phyloP scores from a whole-genome alignment of 37 sponge, comb jelly and placozoan genomes.

The Cliona cf. orientalis region DNA sequence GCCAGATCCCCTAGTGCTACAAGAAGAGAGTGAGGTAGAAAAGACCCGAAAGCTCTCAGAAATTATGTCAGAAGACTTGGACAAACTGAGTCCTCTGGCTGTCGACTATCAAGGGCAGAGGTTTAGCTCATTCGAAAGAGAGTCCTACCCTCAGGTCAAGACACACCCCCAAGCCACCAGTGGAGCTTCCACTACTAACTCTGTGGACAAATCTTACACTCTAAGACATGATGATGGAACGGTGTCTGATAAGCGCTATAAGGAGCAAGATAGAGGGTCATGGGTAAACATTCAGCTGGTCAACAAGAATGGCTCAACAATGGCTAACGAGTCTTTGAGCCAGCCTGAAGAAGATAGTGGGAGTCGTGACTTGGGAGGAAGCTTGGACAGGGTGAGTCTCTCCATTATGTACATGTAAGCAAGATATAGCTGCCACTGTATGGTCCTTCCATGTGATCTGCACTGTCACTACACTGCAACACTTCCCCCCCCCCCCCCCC shows the following conservation, averaged over 20 bases:
- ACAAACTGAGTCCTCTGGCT: conserved; percentile 30
- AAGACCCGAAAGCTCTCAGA: conserved; percentile 10
- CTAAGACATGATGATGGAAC: neutral
- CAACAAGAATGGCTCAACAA: neutral
- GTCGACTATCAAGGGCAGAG: conserved; percentile 4
- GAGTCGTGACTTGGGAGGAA: conserved; percentile 2
- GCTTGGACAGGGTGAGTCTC: conserved; percentile 39
- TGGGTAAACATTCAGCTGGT: conserved; percentile 31
- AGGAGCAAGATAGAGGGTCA: conserved; percentile 12
- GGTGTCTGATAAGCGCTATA: neutral
- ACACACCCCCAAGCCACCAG: neutral
- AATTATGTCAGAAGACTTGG: conserved; percentile 3
- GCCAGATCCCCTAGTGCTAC: no score
- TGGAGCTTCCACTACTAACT: neutral
- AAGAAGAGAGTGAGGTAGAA: no score
- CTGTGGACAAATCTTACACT: neutral
- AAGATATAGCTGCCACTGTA: no score
- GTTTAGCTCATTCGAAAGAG: neutral
- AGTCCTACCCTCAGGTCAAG: neutral
- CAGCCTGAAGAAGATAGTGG: neutral
- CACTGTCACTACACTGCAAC: no score
- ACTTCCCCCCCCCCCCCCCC: no score
- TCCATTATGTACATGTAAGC: no score
- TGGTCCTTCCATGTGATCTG: no score
- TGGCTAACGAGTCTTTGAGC: neutral